Evolutionary conservation across 1,140 invertebrate species (phyloP), one percentile per base, ranked within the genome.

Genomic region (Bombus waltoni): DNA sequence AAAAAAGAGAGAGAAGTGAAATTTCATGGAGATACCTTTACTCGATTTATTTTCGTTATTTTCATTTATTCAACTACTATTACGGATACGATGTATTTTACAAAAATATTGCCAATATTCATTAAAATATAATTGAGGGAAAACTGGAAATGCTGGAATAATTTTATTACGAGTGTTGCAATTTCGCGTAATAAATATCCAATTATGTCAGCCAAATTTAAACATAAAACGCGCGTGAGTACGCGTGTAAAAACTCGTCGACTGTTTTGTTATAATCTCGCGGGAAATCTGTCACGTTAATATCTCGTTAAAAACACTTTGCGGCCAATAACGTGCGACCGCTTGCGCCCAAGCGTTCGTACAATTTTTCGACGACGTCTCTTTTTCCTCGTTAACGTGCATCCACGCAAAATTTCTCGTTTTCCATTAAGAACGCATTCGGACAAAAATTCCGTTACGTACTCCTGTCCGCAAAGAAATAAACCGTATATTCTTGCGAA

Each of bases 61-160:
- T 53, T 53, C 18, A 53, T 53, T 22, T 53, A 22, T 53, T 53
- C 47, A 53, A 22, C 47, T 53, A 22, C 18, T 53, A 18, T n/a
- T 13, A 15, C 40, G 70, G 5, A 22, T 73, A 2, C n/a, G 10
- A 53, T 25, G 4, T n/a, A 38, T 70, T 53, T 5, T n/a, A 32
- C 18, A 47, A 53, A 73, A 74, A 47, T 73, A 47, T 74, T 22
- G 5, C 28, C 22, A 72, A 53, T 53, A 74, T 74, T 74, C 47
- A 47, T 47, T 73, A n/a, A 13, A 44, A 32, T 2, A 1, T 28
- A 44, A 44, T 44, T 10, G 28, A 32, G 4, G 5, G 13, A 42
- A 42, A 70, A 38, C 10, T 11, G 35, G 0, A 5, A 40, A 70
- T 38, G 8, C 35, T 10, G 18, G 28, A 44, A n/a, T 72, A 72